These are phyloP conservation scores for Drosophila leontia DNA, from an alignment of 1,140 invertebrate genomes.

Conservation along the genomic window DNA sequence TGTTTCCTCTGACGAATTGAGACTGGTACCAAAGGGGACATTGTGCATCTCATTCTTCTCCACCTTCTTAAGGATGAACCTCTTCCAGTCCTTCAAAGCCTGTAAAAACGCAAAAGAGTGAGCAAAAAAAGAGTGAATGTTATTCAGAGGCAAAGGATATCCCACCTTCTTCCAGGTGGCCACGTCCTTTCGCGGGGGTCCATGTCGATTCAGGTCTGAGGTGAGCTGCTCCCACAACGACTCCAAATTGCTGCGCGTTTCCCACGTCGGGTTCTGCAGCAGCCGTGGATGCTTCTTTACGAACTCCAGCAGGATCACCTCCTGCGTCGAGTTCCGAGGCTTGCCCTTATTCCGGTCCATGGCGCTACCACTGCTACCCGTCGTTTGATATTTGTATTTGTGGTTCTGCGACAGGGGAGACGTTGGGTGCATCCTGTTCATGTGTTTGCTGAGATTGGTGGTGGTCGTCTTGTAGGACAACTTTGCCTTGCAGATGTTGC, in stretches of 20 bases:
- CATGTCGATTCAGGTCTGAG: conserved; percentile 50
- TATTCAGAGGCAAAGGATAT: neutral
- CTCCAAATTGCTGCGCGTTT: conserved; percentile 52
- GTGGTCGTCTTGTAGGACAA: conserved; percentile 72
- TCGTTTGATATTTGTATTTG: conserved; percentile 53
- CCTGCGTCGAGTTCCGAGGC: conserved; percentile 61
- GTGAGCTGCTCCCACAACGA: conserved; percentile 64
- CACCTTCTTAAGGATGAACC: conserved; percentile 71
- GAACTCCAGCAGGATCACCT: conserved; percentile 62
- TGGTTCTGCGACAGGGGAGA: conserved; percentile 25
- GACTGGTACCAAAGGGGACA: conserved; percentile 60
- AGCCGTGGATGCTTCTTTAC: conserved; percentile 63
- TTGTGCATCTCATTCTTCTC: conserved; percentile 73
- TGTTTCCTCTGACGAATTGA: conserved; percentile 65
- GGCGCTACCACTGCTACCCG: neutral
- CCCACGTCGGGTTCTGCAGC: conserved; percentile 68
- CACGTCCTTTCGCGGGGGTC: conserved; percentile 65
- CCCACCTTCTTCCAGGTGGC: conserved; percentile 67
- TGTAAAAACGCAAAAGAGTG: neutral
- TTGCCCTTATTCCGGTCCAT: conserved; percentile 61
- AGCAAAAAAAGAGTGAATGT: neutral
- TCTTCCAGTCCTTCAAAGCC: conserved; percentile 74
- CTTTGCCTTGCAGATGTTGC: conserved; percentile 73
- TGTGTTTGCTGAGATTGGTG: conserved; percentile 71
- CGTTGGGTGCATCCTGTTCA: conserved; percentile 72